These are phyloP conservation scores for Eudyptes chrysolophus DNA, from an alignment of 2,113 vertebrate species.

Conservation along the genomic window DNA sequence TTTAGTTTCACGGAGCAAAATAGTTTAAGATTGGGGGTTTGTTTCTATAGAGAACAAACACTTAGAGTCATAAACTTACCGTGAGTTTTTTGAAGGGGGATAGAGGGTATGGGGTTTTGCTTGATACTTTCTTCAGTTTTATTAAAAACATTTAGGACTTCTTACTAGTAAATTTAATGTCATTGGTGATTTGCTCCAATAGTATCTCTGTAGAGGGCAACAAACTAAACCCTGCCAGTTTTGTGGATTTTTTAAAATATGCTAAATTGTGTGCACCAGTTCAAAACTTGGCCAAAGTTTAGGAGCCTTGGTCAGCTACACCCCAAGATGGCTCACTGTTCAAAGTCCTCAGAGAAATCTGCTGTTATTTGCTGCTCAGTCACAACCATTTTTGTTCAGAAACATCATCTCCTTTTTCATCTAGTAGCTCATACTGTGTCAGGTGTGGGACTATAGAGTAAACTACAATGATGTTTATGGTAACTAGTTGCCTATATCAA, in stretches of 20 bases:
- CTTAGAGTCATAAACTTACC: not conserved
- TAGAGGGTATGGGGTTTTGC: not conserved
- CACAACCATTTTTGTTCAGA: not conserved
- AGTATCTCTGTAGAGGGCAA: not conserved
- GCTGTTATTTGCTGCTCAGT: not conserved
- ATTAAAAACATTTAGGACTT: not conserved
- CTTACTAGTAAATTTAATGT: not conserved
- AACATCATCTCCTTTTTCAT: not conserved
- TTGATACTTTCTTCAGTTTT: not conserved
- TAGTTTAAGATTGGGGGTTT: not conserved
- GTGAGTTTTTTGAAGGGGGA: not conserved
- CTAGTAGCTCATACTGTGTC: not conserved
- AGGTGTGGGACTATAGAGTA: not conserved
- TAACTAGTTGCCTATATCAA: not conserved
- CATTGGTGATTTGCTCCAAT: not conserved
- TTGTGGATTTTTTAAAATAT: not conserved
- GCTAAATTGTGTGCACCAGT: not conserved
- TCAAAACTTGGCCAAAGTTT: not conserved
- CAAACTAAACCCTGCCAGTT: not conserved
- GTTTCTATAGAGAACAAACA: not conserved
- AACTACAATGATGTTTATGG: not conserved
- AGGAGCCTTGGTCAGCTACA: not conserved
- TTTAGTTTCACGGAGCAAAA: not conserved
- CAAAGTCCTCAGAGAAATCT: not conserved
- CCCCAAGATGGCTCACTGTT: fast-evolving